Conservation (phyloP, 64 coral and sea anemone genomes). For the Trachythela sp. region DNA sequence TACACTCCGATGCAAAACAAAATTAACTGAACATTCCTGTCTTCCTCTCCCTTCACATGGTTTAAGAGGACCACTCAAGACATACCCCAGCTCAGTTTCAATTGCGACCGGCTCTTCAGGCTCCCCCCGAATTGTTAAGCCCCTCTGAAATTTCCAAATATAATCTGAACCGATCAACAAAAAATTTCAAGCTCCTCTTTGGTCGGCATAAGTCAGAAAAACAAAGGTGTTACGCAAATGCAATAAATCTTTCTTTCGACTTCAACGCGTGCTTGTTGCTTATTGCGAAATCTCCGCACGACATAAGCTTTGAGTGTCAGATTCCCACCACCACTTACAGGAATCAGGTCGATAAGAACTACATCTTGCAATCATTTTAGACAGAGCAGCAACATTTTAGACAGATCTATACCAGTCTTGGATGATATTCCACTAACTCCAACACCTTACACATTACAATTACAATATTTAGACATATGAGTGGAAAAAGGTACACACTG, state of each 20-base stretch:
- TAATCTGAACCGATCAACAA: background rate
- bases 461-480: too few relatives aligned
- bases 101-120: background rate
- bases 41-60: background rate
- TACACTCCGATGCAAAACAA: background rate
- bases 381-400: too few relatives aligned
- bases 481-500: too few relatives aligned
- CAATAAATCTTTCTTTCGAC: background rate
- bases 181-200: background rate
- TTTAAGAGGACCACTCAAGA: background rate
- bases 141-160: background rate
- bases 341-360: conserved; percentile 3
- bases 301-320: background rate
- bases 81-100: background rate
- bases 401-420: too few relatives aligned
- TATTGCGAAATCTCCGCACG: background rate
- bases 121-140: background rate
- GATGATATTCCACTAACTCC: too few relatives aligned
- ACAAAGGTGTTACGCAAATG: background rate
- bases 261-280: background rate
- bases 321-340: background rate
- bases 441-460: too few relatives aligned
- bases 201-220: background rate
- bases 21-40: background rate
- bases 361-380: background rate